Base-by-base conservation (phyloP, 2,888 invertebrate species). In the Molanna angustata region DNA sequence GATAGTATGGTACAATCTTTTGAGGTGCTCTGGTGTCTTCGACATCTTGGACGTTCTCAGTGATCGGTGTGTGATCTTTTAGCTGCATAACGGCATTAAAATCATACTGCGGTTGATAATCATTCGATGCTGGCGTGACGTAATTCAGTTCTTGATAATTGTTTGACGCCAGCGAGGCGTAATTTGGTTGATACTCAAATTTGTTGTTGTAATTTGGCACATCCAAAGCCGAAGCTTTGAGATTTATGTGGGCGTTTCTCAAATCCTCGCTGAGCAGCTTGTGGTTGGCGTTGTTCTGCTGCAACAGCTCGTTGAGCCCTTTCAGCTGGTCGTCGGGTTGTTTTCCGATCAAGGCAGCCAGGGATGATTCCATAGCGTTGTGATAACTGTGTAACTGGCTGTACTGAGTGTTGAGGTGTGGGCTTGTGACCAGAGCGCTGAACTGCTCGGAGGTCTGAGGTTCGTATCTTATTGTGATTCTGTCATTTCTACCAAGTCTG, bases 321-420 rank as follows among this genome's bases (percentile, higher is more conserved):
- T 77, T 69, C 16, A 80, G 67, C 64, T 80, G 79, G 49, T 72
- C 69, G 4, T 68, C 67, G 0, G 78, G 76, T 1, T 72, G 68
- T 63, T 77, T 75, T 14, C 77, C 79, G 21, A 80, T 64, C 4
- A 80, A 62, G 1, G 73, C 67, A 35, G 70, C 72, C 1, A 80
- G 63, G n/a, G 73, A 73, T 59, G 63, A 27, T 59, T 37, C 13
- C 55, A 49, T 21, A 18, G 51, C 51, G 4, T 16, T 50, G 18
- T 44, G 51, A 17, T 54, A 56, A 13, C 32, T 44, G 19, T 17
- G 33, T 4, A 54, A 20, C 17, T 56, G 55, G 40, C 48, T 55
- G 39, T 41, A 54, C 11, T 54, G 41, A 3, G 39, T 39, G 7
- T 49, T 17, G 11, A 19, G 42, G 11, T 31, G 3, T n/a, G 31